Evolutionary conservation across 2,113 vertebrate species (phyloP).

Genomic region (Bubo blakistoni): DNA sequence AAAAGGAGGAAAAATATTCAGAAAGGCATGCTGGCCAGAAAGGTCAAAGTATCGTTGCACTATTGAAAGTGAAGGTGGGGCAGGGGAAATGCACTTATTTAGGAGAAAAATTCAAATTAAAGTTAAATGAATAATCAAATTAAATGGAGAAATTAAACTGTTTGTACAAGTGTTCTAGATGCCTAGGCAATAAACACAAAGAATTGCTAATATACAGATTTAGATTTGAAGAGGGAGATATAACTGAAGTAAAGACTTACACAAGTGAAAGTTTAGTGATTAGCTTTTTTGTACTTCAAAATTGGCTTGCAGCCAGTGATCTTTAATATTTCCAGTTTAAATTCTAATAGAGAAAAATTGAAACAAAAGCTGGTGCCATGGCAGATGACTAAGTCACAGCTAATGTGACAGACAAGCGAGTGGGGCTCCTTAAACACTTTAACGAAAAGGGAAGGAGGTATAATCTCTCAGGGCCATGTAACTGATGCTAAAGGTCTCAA

Average conservation of each 20-base stretch:
- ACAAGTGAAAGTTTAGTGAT: background rate
- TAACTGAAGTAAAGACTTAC: background rate
- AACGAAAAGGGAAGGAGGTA: background rate
- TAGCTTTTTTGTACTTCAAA: background rate
- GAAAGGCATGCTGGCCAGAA: background rate
- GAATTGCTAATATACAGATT: background rate
- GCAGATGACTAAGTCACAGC: background rate
- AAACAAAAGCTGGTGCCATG: background rate
- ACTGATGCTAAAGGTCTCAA: background rate
- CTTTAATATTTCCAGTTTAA: background rate
- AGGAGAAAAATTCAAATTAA: background rate
- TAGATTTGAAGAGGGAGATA: background rate
- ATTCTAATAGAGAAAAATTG: background rate
- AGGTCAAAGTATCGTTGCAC: background rate
- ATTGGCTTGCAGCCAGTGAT: background rate
- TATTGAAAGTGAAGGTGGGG: background rate
- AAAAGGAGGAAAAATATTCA: background rate
- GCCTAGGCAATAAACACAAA: background rate
- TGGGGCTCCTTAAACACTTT: background rate
- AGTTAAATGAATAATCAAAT: background rate
- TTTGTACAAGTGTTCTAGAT: background rate
- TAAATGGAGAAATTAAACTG: background rate
- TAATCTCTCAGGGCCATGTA: background rate
- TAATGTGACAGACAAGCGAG: background rate
- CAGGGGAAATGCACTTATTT: rapidly evolving